Percentiles rank a stretch among this genome's conserved stretches.
phyloP scores from a whole-genome alignment of 2,797 vertebrate species.

The Salarias fasciatus region DNA sequence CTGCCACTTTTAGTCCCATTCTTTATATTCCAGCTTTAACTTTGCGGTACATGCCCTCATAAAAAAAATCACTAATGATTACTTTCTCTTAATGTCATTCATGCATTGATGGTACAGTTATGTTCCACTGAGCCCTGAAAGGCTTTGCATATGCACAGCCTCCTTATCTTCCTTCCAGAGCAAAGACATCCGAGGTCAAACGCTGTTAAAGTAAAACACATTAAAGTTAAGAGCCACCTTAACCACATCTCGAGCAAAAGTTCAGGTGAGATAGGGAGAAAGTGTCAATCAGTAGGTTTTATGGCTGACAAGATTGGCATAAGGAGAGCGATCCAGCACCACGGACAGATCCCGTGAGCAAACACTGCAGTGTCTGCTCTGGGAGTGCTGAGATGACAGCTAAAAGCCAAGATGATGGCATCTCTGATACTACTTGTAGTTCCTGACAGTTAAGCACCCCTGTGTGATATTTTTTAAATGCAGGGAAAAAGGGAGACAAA shows the following conservation, averaged over 20 bases:
- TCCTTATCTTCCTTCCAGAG: neutral
- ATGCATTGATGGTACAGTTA: neutral
- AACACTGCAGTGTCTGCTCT: conserved; percentile 8
- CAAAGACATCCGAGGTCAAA: conserved; percentile 13
- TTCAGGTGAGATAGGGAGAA: too few relatives aligned
- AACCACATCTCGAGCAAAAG: too few relatives aligned
- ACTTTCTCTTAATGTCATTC: neutral
- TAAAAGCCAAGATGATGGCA: conserved; percentile 4
- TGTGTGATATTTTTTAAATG: conserved; percentile 12
- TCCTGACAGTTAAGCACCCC: conserved; percentile 1
- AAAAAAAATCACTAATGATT: conserved; percentile 20
- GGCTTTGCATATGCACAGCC: neutral
- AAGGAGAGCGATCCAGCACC: conserved; percentile 11
- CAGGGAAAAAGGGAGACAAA: neutral
- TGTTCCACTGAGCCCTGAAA: neutral
- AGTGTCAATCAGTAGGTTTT: neutral
- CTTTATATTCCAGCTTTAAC: neutral
- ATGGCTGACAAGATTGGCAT: neutral
- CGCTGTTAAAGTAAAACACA: neutral
- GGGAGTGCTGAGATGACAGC: conserved; percentile 15
- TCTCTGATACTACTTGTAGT: neutral
- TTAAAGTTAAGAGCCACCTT: too few relatives aligned
- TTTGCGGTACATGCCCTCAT: neutral
- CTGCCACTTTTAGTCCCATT: neutral
- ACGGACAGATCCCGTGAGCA: conserved; percentile 26